Base-by-base conservation (phyloP, 2,888 invertebrate genomes). In the Noctua janthe region DNA sequence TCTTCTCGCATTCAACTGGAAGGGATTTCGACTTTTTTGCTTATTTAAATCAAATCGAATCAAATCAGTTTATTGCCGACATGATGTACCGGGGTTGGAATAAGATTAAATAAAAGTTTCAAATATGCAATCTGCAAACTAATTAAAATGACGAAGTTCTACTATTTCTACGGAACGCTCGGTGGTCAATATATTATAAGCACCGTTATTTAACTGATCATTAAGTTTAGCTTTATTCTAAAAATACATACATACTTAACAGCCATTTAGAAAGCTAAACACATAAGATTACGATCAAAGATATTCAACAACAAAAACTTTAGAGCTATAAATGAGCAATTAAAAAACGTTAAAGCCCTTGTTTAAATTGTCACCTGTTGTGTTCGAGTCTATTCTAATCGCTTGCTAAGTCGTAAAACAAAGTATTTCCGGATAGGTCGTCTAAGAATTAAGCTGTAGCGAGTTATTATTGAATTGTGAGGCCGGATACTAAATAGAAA, bases 301-400 rank as follows among this genome's bases (percentile, higher is more conserved):
- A 54, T 78, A 69, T 82, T 70, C 20, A 72, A 74, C 62, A 77
- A 67, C 49, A 66, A 72, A 74, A 51, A 71, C 85, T 76, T 70
- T 20, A 17, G 13, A 74, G 49, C 73, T 74, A 74, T 77, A 82
- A 82, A 85, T 78, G 70, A 82, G 71, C 76, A 83, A 83, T 81
- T 83, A 84, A 85, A 81, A 73, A 74, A 71, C 56, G 70, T 77
- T 86, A 85, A 90, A 86, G 72, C 80, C 78, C 78, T 82, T 85
- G 81, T 89, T 89, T 77, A 76, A 86, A 87, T 84, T 89, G 91
- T 87, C 90, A 87, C 88, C 88, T 90, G 88, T 87, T 88, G 85
- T 88, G 82, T 88, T 73, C 51, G 43, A 78, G 76, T 80, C 82
- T 82, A 84, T 86, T 89, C 85, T 90, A 90, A 89, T 88, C 89